Evolutionary conservation across 2,888 invertebrate species (phyloP).

Genomic region (Cryptus armator): DNA sequence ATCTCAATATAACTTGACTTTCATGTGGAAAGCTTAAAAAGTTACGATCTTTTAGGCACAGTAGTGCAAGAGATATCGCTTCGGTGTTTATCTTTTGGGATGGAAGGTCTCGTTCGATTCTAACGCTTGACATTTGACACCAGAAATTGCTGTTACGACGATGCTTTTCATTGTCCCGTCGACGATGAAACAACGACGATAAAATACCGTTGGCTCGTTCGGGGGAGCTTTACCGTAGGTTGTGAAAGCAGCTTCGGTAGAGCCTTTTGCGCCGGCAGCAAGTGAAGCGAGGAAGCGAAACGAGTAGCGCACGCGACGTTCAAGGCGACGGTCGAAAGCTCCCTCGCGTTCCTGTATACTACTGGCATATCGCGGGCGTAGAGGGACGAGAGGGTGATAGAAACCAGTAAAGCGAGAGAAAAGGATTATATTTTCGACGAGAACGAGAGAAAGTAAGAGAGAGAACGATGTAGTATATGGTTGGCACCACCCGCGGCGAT

Average conservation of each 20-base stretch:
- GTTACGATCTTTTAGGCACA: not conserved
- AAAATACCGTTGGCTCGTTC: slow-evolving; percentile 22
- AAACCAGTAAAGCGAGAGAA: slow-evolving; percentile 40
- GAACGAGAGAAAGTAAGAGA: slow-evolving; percentile 38
- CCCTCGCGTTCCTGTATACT: not conserved
- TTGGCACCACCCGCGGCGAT: slow-evolving; percentile 57
- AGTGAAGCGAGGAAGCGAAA: slow-evolving; percentile 26
- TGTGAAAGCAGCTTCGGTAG: slow-evolving; percentile 15
- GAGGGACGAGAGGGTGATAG: slow-evolving; percentile 1
- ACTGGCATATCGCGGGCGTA: not conserved
- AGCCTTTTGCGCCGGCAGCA: slow-evolving; percentile 5
- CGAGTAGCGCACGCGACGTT: slow-evolving; percentile 35
- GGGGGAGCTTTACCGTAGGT: slow-evolving; percentile 26
- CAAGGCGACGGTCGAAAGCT: slow-evolving; percentile 35
- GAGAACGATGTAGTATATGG: slow-evolving; percentile 52
- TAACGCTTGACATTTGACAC: slow-evolving; percentile 27
- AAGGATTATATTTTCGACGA: slow-evolving; percentile 29
- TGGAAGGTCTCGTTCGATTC: not conserved
- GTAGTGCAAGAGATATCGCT: not conserved
- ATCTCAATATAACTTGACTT: too few species aligned
- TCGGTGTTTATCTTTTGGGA: not conserved
- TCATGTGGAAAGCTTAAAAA: too few species aligned
- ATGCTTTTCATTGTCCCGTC: not conserved
- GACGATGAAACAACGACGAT: slow-evolving; percentile 17
- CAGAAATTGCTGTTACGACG: slow-evolving; percentile 18